Conservation (phyloP, 2,113 vertebrate species). For the Cygnus buccinator region DNA sequence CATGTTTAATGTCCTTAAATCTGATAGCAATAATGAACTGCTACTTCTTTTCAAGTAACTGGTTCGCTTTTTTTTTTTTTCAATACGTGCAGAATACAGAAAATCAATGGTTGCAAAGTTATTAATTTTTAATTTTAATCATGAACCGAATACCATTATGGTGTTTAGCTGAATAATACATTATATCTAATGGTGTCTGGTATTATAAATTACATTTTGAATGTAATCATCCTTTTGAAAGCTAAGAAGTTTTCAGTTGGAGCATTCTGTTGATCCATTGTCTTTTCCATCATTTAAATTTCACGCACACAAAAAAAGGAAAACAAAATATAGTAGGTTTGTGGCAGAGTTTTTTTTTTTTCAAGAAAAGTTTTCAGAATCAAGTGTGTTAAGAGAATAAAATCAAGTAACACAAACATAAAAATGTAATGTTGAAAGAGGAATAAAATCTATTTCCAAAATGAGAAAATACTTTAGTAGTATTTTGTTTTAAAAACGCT, state of each 20-base stretch:
- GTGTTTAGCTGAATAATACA: slow-evolving; percentile 57
- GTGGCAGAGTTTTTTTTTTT: background rate
- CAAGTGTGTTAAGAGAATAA: background rate
- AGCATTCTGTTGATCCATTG: background rate
- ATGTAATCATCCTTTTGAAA: background rate
- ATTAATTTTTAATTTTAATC: slow-evolving; percentile 55
- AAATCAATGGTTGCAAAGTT: slow-evolving; percentile 33
- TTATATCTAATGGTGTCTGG: slow-evolving; percentile 26
- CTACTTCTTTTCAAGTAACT: background rate
- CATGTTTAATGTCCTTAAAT: background rate
- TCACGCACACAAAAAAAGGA: background rate
- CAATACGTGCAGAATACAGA: background rate
- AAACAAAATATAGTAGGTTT: background rate
- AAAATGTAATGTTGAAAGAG: background rate
- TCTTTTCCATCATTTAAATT: background rate
- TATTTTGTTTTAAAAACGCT: background rate
- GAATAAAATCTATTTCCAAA: background rate
- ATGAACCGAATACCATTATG: background rate
- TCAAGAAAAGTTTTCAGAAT: background rate
- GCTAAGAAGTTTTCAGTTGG: background rate
- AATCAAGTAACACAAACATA: background rate
- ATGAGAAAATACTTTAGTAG: background rate
- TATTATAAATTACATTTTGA: slow-evolving; percentile 35
- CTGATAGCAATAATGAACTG: background rate
- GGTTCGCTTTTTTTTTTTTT: slow-evolving; percentile 18